Base-by-base conservation (phyloP, 2,888 invertebrate genomes). In the Synanthedon formicaeformis region DNA sequence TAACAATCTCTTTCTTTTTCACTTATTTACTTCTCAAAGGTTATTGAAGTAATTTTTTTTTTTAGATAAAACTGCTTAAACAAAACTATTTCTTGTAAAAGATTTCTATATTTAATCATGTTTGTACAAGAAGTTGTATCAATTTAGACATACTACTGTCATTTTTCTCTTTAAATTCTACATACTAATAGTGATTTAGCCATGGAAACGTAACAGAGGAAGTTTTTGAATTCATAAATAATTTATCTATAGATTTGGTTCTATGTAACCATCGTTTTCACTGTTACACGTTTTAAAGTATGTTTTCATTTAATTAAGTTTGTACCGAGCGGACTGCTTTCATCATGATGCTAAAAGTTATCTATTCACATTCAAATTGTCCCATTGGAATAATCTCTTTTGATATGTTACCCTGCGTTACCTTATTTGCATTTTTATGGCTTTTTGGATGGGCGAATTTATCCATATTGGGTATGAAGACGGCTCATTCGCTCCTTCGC, bases 391-490 rank as follows among this genome's bases (percentile, higher is more conserved):
- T 70, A 70, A 73, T 68, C 64, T 67, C 67, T 59, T 65, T 65
- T 72, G 67, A 72, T 69, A 65, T 65, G 69, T 66, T 60, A 62
- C 63, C 62, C 62, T 65, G 62, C 58, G 63, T 61, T 61, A 60
- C 61, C 57, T 60, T 60, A 74, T 78, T 71, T 77, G 68, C 75
- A 78, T 80, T 66, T 75, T 71, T 71, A 74, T 73, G 58, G 61
- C 62, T 57, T 69, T 69, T 63, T 57, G 62, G 60, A 18, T 34
- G 34, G 34, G 34, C 34, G 10, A 34, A 50, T 50, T 0, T 50
- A 18, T 40, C 34, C n/a, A 14, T 27, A 50, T 61, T 59, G 60
- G 53, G 63, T 68, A 57, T 61, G 68, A 62, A 62, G 64, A 63
- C 48, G 65, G 55, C 63, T 61, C 61, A 62, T 65, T 60, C 65